Evolutionary conservation across 2,797 vertebrate genomes (phyloP).

Genomic region (Peromyscus melanophrys): DNA sequence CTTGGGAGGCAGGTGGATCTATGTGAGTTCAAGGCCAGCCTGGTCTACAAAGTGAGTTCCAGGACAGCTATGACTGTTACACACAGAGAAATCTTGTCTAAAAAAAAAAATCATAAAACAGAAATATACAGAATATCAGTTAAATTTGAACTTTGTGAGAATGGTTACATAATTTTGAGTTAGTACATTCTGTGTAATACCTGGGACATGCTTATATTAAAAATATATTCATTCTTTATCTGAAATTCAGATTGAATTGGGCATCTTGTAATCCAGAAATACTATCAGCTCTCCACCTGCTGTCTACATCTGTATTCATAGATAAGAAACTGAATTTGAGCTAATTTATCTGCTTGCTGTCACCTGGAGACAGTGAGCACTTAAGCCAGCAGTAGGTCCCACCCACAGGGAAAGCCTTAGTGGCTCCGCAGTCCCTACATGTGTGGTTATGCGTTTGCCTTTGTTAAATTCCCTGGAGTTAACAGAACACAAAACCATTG

Average conservation of each 20-base stretch:
- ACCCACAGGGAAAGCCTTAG: neutral
- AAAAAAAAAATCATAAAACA: neutral
- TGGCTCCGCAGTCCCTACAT: neutral
- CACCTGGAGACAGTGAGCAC: neutral
- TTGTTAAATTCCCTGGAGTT: neutral
- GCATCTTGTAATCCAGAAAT: neutral
- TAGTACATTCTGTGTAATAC: neutral
- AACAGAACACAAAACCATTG: neutral
- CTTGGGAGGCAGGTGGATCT: neutral
- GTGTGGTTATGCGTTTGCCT: slow-evolving; percentile 5
- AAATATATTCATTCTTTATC: slow-evolving; percentile 46
- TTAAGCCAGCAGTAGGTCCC: neutral
- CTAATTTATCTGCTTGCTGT: slow-evolving; percentile 32
- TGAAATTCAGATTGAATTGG: slow-evolving; percentile 64
- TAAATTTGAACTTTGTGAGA: slow-evolving; percentile 54
- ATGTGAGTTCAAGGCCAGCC: neutral
- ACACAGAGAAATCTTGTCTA: neutral
- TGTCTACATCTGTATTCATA: neutral
- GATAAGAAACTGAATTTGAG: slow-evolving; percentile 50
- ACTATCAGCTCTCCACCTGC: neutral
- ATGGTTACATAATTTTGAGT: slow-evolving; percentile 24
- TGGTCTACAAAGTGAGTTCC: neutral
- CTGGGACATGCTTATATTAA: slow-evolving; percentile 39
- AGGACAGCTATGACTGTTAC: neutral
- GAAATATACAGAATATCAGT: slow-evolving; percentile 14